Conservation (phyloP, 2,113 vertebrate genomes). For the Alaudala cheleensis region DNA sequence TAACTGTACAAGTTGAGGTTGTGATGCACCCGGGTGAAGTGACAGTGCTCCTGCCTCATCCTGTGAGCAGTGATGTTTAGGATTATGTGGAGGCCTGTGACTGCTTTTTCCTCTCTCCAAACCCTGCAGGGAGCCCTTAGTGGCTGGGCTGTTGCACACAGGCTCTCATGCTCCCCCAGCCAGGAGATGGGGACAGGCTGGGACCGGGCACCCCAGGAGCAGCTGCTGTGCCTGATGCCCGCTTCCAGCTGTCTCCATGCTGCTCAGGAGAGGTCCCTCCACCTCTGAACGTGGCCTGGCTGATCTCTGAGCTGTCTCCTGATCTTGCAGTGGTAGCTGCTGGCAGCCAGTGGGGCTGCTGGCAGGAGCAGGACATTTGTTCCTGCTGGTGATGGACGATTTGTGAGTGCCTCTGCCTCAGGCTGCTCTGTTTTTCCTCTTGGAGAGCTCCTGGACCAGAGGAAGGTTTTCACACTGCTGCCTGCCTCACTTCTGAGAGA, state of each 20-base stretch:
- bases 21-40: accelerated
- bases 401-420: accelerated
- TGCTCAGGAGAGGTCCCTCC: background rate
- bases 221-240: background rate
- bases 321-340: background rate
- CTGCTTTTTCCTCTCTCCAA: background rate
- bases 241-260: background rate
- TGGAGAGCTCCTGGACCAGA: background rate
- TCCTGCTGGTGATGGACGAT: background rate
- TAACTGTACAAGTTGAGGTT: background rate
- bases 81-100: background rate
- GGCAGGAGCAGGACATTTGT: background rate
- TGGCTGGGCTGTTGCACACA: background rate
- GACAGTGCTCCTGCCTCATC: background rate
- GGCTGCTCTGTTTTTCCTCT: background rate
- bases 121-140: background rate
- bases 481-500: background rate
- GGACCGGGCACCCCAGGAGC: accelerated
- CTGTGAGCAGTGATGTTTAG: background rate
- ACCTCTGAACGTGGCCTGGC: background rate
- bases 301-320: background rate
- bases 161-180: background rate
- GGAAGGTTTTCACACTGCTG: background rate
- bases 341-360: background rate
- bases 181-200: accelerated